These are phyloP conservation scores for Takifugu bimaculatus DNA, from an alignment of 2,113 vertebrate genomes.

Conservation along the genomic window DNA sequence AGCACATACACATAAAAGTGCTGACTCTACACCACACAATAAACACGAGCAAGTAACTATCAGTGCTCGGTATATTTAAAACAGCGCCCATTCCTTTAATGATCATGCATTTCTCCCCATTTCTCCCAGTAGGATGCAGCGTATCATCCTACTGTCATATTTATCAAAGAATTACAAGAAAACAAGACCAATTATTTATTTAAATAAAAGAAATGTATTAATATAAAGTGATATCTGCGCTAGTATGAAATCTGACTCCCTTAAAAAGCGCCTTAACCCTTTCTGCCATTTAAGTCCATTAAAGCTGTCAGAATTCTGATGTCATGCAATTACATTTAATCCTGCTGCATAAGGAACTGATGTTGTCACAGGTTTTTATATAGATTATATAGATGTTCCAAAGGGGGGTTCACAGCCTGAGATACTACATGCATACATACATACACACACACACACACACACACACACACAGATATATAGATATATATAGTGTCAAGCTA, in stretches of 20 bases:
- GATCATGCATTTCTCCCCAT: too few relatives aligned
- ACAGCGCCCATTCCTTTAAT: too few relatives aligned
- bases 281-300: slow-evolving; percentile 69
- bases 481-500: slow-evolving; percentile 85
- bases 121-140: too few relatives aligned
- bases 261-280: slow-evolving; percentile 46
- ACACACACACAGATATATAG: too few relatives aligned
- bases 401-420: slow-evolving; percentile 83
- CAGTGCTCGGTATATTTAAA: too few relatives aligned
- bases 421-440: slow-evolving; percentile 71
- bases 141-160: too few relatives aligned
- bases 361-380: slow-evolving; percentile 90
- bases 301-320: slow-evolving; percentile 84
- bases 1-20: too few relatives aligned
- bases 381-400: slow-evolving; percentile 92
- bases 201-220: slow-evolving; percentile 14
- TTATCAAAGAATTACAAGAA: too few relatives aligned
- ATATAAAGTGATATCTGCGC: slow-evolving; percentile 70
- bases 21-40: too few relatives aligned
- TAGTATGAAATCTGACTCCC: slow-evolving; percentile 59
- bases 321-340: slow-evolving; percentile 94
- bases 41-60: too few relatives aligned
- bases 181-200: background rate
- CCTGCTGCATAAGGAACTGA: slow-evolving; percentile 87
- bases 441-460: too few relatives aligned